Evolutionary conservation across 2,797 vertebrate genomes (phyloP).

Genomic region (Sebastes itinus): DNA sequence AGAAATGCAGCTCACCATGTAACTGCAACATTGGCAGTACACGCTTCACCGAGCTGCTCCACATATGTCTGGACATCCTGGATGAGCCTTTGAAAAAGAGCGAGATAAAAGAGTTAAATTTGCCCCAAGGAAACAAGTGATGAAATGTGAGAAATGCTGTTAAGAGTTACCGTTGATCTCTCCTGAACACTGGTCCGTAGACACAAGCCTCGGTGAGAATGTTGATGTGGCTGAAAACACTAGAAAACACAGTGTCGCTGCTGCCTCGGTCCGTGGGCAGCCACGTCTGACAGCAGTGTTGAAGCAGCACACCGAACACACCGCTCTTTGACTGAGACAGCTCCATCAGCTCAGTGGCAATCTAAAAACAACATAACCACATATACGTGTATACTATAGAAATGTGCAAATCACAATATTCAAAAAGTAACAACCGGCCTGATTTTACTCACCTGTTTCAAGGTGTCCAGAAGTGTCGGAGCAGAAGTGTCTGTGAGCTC

Average conservation of each 20-base stretch:
- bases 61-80: slow-evolving; percentile 92
- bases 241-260: slow-evolving; percentile 67
- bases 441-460: slow-evolving; percentile 86
- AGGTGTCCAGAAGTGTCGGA: slow-evolving; percentile 74
- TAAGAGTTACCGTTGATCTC: slow-evolving; percentile 89
- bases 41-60: slow-evolving; percentile 87
- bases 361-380: slow-evolving; percentile 75
- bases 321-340: slow-evolving; percentile 90
- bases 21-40: slow-evolving; percentile 85
- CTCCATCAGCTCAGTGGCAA: slow-evolving; percentile 86
- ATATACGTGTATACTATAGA: too few relatives aligned
- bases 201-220: slow-evolving; percentile 90
- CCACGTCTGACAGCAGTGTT: slow-evolving; percentile 91
- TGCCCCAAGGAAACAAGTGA: neutral
- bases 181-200: slow-evolving; percentile 92
- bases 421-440: too few relatives aligned
- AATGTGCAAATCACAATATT: neutral
- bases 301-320: slow-evolving; percentile 88
- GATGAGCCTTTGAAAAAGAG: slow-evolving; percentile 81
- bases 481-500: slow-evolving; percentile 77
- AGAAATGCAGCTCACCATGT: slow-evolving; percentile 74
- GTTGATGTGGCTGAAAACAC: slow-evolving; percentile 84
- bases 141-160: neutral
- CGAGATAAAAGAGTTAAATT: neutral
- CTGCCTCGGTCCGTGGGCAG: slow-evolving; percentile 61